These are phyloP conservation scores for Aphelinus certus DNA, from an alignment of 1,140 invertebrate species.

Conservation along the genomic window DNA sequence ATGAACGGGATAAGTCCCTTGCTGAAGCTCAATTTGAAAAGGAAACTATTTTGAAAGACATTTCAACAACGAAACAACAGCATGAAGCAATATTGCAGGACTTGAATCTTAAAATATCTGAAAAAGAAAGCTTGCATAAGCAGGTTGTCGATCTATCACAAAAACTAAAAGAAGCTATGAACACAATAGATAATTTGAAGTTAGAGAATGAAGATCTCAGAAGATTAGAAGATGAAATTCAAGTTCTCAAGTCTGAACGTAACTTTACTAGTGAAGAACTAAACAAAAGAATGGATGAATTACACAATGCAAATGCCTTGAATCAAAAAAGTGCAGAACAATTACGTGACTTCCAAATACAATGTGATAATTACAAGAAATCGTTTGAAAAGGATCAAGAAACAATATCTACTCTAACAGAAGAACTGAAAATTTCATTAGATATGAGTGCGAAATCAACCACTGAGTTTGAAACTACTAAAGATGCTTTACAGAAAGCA, in stretches of 20 bases:
- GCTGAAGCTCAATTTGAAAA: constrained; percentile 15
- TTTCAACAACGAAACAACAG: constrained; percentile 15
- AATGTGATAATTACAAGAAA: constrained; percentile 41
- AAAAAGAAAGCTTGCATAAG: constrained; percentile 14
- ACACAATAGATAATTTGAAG: constrained; percentile 37
- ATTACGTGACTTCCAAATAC: constrained; percentile 23
- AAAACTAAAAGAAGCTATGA: constrained; percentile 38
- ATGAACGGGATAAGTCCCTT: constrained; percentile 37
- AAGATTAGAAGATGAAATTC: constrained; percentile 34
- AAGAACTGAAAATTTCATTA: constrained; percentile 37
- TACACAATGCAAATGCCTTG: constrained; percentile 26
- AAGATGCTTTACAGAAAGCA: constrained; percentile 41
- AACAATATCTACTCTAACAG: constrained; percentile 35
- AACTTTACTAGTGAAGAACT: constrained; percentile 33
- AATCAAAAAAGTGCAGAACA: constrained; percentile 15
- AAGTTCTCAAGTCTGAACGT: constrained; percentile 32
- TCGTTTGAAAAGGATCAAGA: constrained; percentile 37
- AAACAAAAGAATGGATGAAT: constrained; percentile 23
- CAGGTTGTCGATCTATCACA: constrained; percentile 32
- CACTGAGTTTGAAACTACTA: constrained; percentile 42
- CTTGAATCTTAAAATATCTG: constrained; percentile 17
- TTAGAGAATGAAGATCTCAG: constrained; percentile 36
- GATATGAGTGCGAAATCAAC: constrained; percentile 41
- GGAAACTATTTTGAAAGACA: constrained; percentile 30
- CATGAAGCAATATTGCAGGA: background rate